Conservation (phyloP, 2,113 vertebrate species). For the Steatornis caripensis region DNA sequence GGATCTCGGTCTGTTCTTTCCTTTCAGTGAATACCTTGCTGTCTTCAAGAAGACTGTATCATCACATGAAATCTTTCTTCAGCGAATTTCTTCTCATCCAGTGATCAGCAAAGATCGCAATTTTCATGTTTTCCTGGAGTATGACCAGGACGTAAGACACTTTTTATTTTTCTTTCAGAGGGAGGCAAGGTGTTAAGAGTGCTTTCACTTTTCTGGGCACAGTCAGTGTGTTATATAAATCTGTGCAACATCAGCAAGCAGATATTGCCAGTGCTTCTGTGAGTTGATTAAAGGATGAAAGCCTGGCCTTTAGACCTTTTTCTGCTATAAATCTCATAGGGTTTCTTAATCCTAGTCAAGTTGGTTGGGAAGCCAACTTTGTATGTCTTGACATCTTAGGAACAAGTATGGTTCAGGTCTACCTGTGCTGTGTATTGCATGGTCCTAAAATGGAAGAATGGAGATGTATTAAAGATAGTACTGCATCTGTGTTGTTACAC, state of each 20-base stretch:
- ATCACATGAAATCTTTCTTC: conserved; percentile 94
- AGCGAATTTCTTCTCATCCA: conserved; percentile 89
- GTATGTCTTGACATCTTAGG: not conserved
- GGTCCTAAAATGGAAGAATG: not conserved
- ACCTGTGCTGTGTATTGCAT: not conserved
- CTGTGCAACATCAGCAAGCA: not conserved
- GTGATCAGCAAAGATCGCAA: conserved; percentile 92
- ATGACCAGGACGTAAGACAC: conserved; percentile 93
- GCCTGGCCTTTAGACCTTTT: not conserved
- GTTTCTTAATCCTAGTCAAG: not conserved
- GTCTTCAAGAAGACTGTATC: conserved; percentile 99
- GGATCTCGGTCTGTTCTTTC: not conserved
- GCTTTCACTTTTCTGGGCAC: not conserved
- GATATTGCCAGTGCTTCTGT: not conserved
- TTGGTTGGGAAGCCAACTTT: not conserved
- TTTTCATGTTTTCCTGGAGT: conserved; percentile 97
- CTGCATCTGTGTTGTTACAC: not conserved
- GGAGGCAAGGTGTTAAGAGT: not conserved
- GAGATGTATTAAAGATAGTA: not conserved
- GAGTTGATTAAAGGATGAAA: not conserved
- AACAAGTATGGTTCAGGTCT: not conserved
- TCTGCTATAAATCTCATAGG: not conserved
- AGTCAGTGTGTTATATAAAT: not conserved
- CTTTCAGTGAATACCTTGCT: conserved; percentile 85
- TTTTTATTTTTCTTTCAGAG: not conserved